Conservation (phyloP, 1,140 invertebrate genomes). For the Danaus plexippus region DNA sequence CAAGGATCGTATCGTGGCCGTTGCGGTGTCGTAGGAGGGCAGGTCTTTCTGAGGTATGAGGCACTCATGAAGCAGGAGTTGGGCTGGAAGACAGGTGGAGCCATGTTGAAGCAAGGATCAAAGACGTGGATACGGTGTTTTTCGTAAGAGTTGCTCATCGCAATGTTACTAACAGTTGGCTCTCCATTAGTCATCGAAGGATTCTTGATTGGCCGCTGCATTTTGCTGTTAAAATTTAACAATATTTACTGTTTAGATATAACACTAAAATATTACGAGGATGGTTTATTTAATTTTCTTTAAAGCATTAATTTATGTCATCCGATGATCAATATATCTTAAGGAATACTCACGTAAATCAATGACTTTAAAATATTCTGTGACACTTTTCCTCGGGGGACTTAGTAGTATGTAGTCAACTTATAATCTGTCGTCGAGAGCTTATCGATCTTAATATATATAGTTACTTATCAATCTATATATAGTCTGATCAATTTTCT, state of each 20-base stretch:
- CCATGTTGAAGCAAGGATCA: slow-evolving; percentile 21
- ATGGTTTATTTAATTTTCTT: background rate
- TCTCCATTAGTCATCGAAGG: slow-evolving; percentile 14
- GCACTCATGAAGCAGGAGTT: slow-evolving; percentile 22
- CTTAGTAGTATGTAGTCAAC: no score
- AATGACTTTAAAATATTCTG: background rate
- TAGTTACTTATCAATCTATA: no score
- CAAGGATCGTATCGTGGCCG: slow-evolving; percentile 27
- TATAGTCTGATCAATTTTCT: no score
- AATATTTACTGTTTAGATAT: background rate
- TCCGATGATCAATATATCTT: background rate
- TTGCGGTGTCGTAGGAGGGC: slow-evolving; percentile 10
- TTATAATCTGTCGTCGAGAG: no score
- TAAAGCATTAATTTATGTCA: background rate
- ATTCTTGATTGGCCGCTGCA: slow-evolving; percentile 24
- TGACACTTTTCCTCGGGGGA: no score
- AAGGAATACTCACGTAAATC: background rate
- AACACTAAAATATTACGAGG: background rate
- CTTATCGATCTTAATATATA: no score
- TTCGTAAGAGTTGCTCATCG: slow-evolving; percentile 9
- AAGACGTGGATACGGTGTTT: slow-evolving; percentile 1
- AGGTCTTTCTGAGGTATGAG: slow-evolving; percentile 9
- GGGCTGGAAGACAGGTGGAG: slow-evolving; percentile 9
- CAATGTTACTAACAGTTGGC: slow-evolving; percentile 8
- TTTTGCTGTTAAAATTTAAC: slow-evolving; percentile 20